Evolutionary conservation across 2,888 invertebrate genomes (phyloP), one percentile per base, ranked within the genome.

Genomic region (Philonicus albiceps): DNA sequence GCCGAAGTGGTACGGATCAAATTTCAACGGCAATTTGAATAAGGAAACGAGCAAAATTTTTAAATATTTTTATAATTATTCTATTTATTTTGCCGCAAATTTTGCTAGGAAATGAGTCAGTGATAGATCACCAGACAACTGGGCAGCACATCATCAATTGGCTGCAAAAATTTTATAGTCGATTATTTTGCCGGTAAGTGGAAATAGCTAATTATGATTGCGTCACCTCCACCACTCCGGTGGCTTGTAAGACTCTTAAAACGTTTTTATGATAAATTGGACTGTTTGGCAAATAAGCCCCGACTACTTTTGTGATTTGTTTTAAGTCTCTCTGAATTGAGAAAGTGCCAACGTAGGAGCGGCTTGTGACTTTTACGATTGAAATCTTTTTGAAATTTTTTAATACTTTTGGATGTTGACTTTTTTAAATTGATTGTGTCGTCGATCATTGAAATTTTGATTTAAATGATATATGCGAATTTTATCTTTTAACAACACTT

Each of bases 131-230:
- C 74, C 31, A 74, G 37, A 34, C 74, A 31, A 74, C 34, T 4
- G 16, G 31, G 37, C 64, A 27, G 27, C 64, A 27, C 74, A 74
- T 74, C 74, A 1, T 74, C 74, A 1, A 34, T 74, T 37, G 31
- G 74, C 74, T 34, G 19, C 30, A 34, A 13, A 34, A 13, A 19
- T 74, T 74, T 74, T 19, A 5, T n/a, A n/a, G 11, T 16, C 55
- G 64, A 81, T 81, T 55, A 81, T 81, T 81, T 81, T 30, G 81
- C 81, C 81, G 81, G 81, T 81, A 81, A 81, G 81, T 81, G 34
- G 81, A 81, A 81, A 81, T 19, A 22, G 34, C 31, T 64, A 55
- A 81, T 53, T 81, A 34, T 16, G 37, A 81, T 81, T 81, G 81
- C 81, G 81, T 81, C 81, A 81, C 55, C 64, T 31, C 37, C 81